A percentile compares a stretch with the other conserved stretches of the same genome.
Evolutionary conservation across 1,140 invertebrate species (phyloP).

Genomic region (Cecropterus lyciades): DNA sequence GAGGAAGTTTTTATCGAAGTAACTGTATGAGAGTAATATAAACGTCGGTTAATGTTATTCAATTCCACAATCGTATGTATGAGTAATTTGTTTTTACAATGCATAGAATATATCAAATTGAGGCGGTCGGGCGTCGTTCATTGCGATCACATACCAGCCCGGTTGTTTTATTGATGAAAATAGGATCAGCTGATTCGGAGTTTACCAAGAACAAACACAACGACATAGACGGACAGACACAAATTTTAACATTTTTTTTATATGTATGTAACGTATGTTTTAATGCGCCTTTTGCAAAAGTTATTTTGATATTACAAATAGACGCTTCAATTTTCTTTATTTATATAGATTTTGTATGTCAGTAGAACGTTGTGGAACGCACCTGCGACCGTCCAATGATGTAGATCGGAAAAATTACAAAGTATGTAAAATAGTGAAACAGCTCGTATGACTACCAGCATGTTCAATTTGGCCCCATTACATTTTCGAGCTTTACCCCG

Average conservation of each 20-base stretch:
- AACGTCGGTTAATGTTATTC: too few relatives aligned
- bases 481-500: background rate
- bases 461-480: background rate
- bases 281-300: too few relatives aligned
- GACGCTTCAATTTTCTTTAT: conserved; percentile 45
- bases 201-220: too few relatives aligned
- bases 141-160: conserved; percentile 40
- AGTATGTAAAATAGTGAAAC: conserved; percentile 3
- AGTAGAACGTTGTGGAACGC: conserved; percentile 46
- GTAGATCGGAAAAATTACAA: conserved; percentile 32
- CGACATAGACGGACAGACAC: too few relatives aligned
- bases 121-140: conserved; percentile 33
- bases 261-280: too few relatives aligned
- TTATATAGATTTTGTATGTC: too few relatives aligned
- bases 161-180: conserved; percentile 48
- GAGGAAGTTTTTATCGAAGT: too few relatives aligned
- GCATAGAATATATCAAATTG: background rate
- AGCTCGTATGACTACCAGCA: background rate
- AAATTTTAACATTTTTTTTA: too few relatives aligned
- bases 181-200: too few relatives aligned
- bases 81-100: background rate
- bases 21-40: background rate
- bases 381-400: conserved; percentile 44
- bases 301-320: too few relatives aligned
- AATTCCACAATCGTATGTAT: background rate